Base-by-base conservation (phyloP, 2,888 invertebrate genomes). In the Petrolisthes cinctipes region DNA sequence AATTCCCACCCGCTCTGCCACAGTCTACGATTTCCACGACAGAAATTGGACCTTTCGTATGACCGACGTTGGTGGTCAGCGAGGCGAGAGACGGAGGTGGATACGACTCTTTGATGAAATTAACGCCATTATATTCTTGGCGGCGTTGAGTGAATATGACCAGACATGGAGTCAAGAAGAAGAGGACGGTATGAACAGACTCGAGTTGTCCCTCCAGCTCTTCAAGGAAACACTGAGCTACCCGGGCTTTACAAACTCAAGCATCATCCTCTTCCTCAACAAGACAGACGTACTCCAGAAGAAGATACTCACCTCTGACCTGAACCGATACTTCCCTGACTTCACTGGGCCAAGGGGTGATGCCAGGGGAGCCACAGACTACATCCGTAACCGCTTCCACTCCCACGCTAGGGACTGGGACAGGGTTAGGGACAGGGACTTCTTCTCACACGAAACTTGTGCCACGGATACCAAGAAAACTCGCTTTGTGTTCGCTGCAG, bases 381-480 rank as follows among this genome's bases (percentile, higher is more conserved):
- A 86, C 82, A 90, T 91, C 20, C 85, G 89, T 5, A 90, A 91
- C 71, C 79, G 85, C 14, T 91, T 91, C 75, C 51, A 83, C 73
- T 71, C 78, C 23, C 73, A 80, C 23, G 88, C 88, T n/a, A 83
- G 81, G 82, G 81, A 82, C 56, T 51, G 82, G 37, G 80, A 76
- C 73, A 0, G 37, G 37, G 37, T 37, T 0, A 37, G 37, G 37
- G 37, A 37, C 2, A 37, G 37, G 37, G 61, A 86, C 37, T 83
- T 89, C 17, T 90, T 89, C 80, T 71, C 88, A 6, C 90, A 90
- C 85, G 89, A 90, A 61, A 89, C 90, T 20, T 90, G 89, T 81
- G 90, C 90, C n/a, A 90, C 90, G 4, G 90, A 91, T 75, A 91
- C 91, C 71, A 86, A 91, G 68, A 86, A 86, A 56, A 91, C 90